Evolutionary conservation across 2,797 vertebrate genomes (phyloP).

Genomic region (Telmatherina bonti): DNA sequence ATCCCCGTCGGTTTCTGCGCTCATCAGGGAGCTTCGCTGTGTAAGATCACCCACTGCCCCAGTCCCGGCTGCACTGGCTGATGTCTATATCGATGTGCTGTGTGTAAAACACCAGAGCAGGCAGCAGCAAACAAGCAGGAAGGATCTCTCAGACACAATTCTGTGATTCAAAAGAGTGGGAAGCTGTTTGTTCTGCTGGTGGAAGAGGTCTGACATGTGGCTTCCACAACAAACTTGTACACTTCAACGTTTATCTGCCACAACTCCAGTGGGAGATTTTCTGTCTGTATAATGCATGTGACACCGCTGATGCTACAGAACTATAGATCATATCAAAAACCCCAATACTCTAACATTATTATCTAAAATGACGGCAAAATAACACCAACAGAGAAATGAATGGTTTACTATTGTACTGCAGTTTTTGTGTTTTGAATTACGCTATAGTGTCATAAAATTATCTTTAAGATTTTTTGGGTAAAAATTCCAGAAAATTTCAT

Average conservation of each 20-base stretch:
- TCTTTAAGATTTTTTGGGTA: too few relatives aligned
- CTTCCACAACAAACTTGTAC: neutral
- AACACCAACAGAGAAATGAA: too few relatives aligned
- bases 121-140: constrained; percentile 18
- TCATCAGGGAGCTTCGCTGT: constrained; percentile 60
- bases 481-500: too few relatives aligned
- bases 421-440: too few relatives aligned
- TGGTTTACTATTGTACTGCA: too few relatives aligned
- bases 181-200: constrained; percentile 13
- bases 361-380: too few relatives aligned
- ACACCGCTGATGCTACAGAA: neutral
- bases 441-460: too few relatives aligned
- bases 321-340: neutral
- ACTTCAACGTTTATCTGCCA: neutral
- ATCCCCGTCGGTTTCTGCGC: constrained; percentile 70
- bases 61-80: constrained; percentile 30
- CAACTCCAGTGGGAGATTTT: neutral
- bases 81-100: constrained; percentile 58
- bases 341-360: too few relatives aligned
- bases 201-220: constrained; percentile 4
- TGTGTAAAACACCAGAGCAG: constrained; percentile 49
- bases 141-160: constrained; percentile 12
- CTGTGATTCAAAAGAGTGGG: constrained; percentile 6
- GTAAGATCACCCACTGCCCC: constrained; percentile 16
- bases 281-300: neutral